Base-by-base conservation (phyloP, 2,888 invertebrate species). In the Volucella inflata region DNA sequence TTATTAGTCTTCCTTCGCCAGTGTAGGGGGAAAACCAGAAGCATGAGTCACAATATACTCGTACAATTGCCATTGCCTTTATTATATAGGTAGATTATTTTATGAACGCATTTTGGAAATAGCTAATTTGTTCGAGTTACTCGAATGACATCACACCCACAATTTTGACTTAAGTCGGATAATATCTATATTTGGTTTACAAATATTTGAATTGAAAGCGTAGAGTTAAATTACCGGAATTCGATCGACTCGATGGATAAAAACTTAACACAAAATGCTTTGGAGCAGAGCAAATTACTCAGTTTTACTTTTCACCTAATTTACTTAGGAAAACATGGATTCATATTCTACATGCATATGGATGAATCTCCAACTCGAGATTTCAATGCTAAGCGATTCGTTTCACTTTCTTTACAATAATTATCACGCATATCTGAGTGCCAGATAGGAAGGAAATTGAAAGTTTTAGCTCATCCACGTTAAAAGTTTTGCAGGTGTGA, bases 381-480 rank as follows among this genome's bases (percentile, higher is more conserved):
- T 76, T 76, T 82, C 76, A 82, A 82, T 76, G 76, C 55, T 82
- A 71, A 38, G 59, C 65, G 46, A 70, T 70, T 81, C 68, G 81
- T 82, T 82, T 82, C 76, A 76, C 81, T 82, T 82, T 82, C 81
- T 82, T 71, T 57, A 44, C 62, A 57, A 57, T 81, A 64, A 75
- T 76, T 65, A 76, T 21, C 76, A 59, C 76, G 70, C 65, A 70
- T 51, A 64, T 76, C 48, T 70, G 64, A 55, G 42, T 62, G 30
- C 57, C 10, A 48, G 21, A 70, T 50, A 36, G 16, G 9, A 51
- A 51, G 60, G 30, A 62, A 71, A 30, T 40, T 14, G 12, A 21
- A n/a, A 40, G 17, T 53, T 51, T 42, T 6, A 6, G 4, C 30
- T 30, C 4, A 0, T 53, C n/a, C 46, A 36, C 30, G 8, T 36